Evolutionary conservation across 2,888 invertebrate species (phyloP).

Genomic region (Perithous albicinctus): DNA sequence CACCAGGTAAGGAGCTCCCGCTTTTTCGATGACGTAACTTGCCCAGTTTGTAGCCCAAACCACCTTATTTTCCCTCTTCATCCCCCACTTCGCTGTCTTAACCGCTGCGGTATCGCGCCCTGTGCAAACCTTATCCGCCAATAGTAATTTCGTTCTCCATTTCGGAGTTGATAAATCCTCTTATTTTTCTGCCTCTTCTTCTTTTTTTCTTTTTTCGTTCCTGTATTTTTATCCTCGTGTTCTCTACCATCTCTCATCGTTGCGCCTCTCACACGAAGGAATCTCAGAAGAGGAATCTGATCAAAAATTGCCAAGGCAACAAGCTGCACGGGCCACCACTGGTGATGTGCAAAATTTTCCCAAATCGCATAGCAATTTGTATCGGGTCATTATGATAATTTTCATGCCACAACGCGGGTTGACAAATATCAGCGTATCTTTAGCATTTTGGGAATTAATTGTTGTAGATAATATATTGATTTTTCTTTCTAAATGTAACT

Average conservation of each 20-base stretch:
- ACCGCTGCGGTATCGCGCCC: background rate
- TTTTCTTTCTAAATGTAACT: too few species aligned
- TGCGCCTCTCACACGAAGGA: background rate
- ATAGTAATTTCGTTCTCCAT: constrained; percentile 1
- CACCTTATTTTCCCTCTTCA: constrained; percentile 21
- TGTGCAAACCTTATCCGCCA: background rate
- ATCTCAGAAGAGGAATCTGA: too few species aligned
- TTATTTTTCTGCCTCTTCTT: background rate
- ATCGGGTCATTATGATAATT: too few species aligned
- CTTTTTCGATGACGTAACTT: constrained; percentile 56
- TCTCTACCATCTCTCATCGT: background rate
- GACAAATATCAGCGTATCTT: too few species aligned
- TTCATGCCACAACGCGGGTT: too few species aligned
- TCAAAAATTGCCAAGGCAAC: too few species aligned
- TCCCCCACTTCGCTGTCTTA: background rate
- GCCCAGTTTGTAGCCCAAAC: constrained; percentile 7
- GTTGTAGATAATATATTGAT: too few species aligned
- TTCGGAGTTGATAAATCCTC: background rate
- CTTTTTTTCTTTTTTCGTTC: too few species aligned
- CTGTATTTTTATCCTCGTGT: background rate
- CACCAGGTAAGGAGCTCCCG: constrained; percentile 52
- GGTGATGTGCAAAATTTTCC: too few species aligned
- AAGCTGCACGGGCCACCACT: too few species aligned
- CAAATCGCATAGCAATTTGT: too few species aligned
- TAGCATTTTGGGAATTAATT: too few species aligned